Percentiles rank a stretch among this genome's conserved stretches.
Conservation (phyloP, 2,113 vertebrate species). For the Sciurus niger region DNA sequence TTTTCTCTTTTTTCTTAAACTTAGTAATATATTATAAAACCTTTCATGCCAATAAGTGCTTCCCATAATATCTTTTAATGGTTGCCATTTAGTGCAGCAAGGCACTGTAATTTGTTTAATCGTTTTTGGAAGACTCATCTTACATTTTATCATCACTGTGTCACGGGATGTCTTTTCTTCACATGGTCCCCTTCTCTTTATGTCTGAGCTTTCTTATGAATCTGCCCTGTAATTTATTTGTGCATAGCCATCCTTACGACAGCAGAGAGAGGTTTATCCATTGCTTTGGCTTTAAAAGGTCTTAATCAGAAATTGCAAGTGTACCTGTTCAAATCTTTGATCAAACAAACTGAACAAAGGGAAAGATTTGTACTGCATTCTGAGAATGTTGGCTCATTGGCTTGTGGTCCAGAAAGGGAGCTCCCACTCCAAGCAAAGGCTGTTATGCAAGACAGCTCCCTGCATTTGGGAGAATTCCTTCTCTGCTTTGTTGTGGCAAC, state of each 20-base stretch:
- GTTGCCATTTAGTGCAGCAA: neutral
- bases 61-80: slow-evolving; percentile 8
- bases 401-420: neutral
- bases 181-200: neutral
- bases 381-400: neutral
- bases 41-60: neutral
- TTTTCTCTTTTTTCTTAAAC: neutral
- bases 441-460: neutral
- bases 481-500: neutral
- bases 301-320: slow-evolving; percentile 16
- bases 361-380: neutral
- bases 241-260: neutral
- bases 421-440: no score
- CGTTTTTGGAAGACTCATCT: neutral
- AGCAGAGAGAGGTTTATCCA: neutral
- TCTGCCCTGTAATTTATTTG: neutral
- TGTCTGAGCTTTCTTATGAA: neutral
- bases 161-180: neutral
- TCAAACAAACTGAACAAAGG: neutral
- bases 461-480: neutral
- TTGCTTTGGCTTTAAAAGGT: neutral
- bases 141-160: neutral
- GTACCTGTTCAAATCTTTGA: neutral
- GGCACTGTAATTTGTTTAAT: neutral
- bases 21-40: neutral